Conservation (phyloP, 2,113 vertebrate genomes). For the Rhinopomastus cyanomelas region DNA sequence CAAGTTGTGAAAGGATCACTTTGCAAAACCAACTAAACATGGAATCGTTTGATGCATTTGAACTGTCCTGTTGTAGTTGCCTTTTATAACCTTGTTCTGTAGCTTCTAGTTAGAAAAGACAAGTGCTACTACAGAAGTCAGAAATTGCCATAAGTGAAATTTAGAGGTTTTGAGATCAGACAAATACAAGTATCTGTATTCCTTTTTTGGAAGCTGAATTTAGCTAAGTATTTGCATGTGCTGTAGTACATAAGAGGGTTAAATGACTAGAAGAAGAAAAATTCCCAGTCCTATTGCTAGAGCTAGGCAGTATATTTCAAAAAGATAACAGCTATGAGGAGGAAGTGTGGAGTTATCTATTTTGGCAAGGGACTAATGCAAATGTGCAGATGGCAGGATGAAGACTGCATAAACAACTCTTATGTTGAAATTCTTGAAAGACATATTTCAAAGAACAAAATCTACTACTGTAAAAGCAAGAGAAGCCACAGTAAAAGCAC, state of each 20-base stretch:
- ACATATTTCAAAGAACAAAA: not conserved
- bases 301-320: not conserved
- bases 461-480: not conserved
- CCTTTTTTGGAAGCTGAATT: not conserved
- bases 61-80: not conserved
- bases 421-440: not conserved
- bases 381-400: not conserved
- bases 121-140: not conserved
- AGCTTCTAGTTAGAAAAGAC: not conserved
- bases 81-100: not conserved
- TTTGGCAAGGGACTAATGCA: not conserved
- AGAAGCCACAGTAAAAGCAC: not conserved
- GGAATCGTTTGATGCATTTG: not conserved
- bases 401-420: not conserved
- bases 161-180: not conserved
- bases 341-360: not conserved
- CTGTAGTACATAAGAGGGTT: not conserved
- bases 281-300: not conserved
- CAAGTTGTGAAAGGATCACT: not conserved
- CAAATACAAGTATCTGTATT: not conserved
- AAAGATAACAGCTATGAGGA: not conserved
- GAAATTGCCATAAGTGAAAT: not conserved
- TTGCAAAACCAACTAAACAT: not conserved
- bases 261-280: not conserved
- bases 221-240: not conserved